Conservation (phyloP, 2,888 invertebrate species). For the Brenthis hecate region DNA sequence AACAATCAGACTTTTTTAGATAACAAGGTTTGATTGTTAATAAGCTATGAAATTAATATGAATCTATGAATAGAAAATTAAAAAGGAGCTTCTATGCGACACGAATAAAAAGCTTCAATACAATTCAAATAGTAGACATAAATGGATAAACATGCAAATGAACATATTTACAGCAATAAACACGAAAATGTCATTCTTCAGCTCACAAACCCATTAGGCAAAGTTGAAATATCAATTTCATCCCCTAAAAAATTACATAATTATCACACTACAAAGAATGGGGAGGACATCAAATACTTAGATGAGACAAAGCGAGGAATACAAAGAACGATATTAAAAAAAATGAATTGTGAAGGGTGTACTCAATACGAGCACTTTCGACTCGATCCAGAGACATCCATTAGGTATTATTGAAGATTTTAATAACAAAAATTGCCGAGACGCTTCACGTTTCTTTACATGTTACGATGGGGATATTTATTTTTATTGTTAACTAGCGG, state of each 20-base stretch:
- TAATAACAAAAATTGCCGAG: slow-evolving; percentile 79
- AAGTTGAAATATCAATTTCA: slow-evolving; percentile 47
- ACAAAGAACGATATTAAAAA: slow-evolving; percentile 66
- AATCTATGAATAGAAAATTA: not conserved
- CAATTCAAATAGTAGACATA: not conserved
- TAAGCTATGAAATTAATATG: too few species aligned
- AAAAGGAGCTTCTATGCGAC: too few species aligned
- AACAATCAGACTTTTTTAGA: too few species aligned
- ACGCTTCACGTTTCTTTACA: slow-evolving; percentile 44
- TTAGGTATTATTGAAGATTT: slow-evolving; percentile 83
- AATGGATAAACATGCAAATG: not conserved
- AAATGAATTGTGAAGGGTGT: slow-evolving; percentile 61
- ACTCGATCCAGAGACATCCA: slow-evolving; percentile 73
- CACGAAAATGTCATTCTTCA: slow-evolving; percentile 1
- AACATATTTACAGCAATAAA: slow-evolving; percentile 8
- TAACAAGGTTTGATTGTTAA: not conserved
- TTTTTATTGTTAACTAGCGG: not conserved
- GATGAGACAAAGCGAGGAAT: slow-evolving; percentile 66
- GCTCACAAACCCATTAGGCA: slow-evolving; percentile 38
- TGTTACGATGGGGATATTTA: slow-evolving; percentile 33
- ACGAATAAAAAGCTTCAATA: too few species aligned
- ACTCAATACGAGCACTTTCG: slow-evolving; percentile 68
- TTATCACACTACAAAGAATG: slow-evolving; percentile 65
- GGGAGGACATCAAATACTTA: slow-evolving; percentile 65
- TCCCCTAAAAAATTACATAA: slow-evolving; percentile 57